Percentiles rank a stretch among this genome's conserved stretches.
These are phyloP conservation scores for Metellina segmentata DNA, from an alignment of 2,888 invertebrate species.

Conservation along the genomic window DNA sequence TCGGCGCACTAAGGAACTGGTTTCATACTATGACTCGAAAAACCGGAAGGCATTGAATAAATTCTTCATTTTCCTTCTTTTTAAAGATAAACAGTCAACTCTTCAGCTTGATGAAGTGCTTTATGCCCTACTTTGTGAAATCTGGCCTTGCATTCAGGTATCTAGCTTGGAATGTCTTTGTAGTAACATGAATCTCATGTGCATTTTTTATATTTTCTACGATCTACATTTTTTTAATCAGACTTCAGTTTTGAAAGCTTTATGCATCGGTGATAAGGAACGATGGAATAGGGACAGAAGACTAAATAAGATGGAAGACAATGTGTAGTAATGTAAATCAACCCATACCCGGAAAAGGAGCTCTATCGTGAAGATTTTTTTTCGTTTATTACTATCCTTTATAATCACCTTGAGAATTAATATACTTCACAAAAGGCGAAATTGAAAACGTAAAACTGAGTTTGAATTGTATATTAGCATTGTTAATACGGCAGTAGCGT, in stretches of 20 bases:
- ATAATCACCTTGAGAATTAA: too few relatives aligned
- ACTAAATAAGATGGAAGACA: too few relatives aligned
- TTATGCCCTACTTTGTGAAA: constrained; percentile 53
- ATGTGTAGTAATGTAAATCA: too few relatives aligned
- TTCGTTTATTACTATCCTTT: too few relatives aligned
- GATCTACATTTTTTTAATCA: background rate
- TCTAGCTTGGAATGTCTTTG: background rate
- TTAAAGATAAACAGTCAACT: constrained; percentile 1
- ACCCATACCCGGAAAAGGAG: too few relatives aligned
- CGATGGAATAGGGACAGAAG: too few relatives aligned
- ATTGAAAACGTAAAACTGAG: too few relatives aligned
- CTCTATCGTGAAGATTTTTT: too few relatives aligned
- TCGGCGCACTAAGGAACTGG: constrained; percentile 4
- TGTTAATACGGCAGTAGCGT: too few relatives aligned
- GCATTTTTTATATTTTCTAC: background rate
- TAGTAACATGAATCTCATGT: background rate
- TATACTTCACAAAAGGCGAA: too few relatives aligned
- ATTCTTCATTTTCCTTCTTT: background rate
- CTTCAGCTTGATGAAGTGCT: constrained; percentile 23
- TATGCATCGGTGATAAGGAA: background rate
- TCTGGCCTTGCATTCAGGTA: constrained; percentile 49
- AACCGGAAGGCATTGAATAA: constrained; percentile 48
- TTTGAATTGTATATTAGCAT: too few relatives aligned
- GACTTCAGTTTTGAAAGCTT: background rate
- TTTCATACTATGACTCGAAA: constrained; percentile 31